Base-by-base conservation (phyloP, 2,113 vertebrate species). In the Poicephalus meyeri region DNA sequence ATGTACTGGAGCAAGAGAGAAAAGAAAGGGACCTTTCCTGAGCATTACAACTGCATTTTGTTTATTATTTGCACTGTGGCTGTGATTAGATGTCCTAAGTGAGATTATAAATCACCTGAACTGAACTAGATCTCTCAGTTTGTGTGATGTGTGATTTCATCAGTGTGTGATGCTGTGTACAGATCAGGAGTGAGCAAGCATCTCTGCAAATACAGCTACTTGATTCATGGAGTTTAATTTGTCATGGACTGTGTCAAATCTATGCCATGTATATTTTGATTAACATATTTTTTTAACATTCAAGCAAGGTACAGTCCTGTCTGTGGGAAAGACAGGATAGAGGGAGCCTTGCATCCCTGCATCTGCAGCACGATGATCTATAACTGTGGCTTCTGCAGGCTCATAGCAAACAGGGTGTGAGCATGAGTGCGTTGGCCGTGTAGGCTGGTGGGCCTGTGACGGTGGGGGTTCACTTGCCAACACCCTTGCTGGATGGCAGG, bases 341-440 rank as follows among this genome's bases (percentile, higher is more conserved):
- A 92, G 76, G 31, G 35, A 81, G 49, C 46, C 39, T 71, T 53
- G 50, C 68, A 64, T 53, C 68, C 24, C 1, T 0, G 61, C 13
- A 13, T 66, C 50, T 78, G 64, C 80, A 78, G 60, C 3, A 2
- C 0, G 6, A 24, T 37, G 47, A 61, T 49, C 72, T 35, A 5
- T 46, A 26, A 41, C 63, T 61, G 47, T 42, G 35, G 4, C 53
- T 91, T 46, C 44, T 89, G 60, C 68, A 70, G 79, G 35, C 68
- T 73, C 23, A 24, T 29, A 66, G 46, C 49, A 78, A 80, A 58
- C 24, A 29, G 31, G 24, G 39, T 28, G 35, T 79, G 58, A 92
- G 74, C 1, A 0, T 0, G 5, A 79, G 24, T 18, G 28, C 29
- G 1, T 16, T 1, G 4, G 23, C 46, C 16, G 0, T 25, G 47